Evolutionary conservation across 92 coral and sea anemone genomes (phyloP).

Genomic region (Diadumene lineata): DNA sequence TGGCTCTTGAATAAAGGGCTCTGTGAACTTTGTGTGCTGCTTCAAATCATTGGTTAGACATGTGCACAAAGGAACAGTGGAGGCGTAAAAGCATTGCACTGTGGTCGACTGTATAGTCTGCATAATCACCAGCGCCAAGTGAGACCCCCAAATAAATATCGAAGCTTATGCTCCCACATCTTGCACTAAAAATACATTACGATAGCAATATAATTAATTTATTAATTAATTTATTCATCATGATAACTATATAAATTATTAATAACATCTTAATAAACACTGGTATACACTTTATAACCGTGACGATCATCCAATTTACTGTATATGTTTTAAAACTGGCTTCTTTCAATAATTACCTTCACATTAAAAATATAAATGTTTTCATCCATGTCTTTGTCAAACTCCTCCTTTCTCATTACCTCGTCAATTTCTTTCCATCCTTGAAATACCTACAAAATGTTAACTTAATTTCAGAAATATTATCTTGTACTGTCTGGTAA

Average conservation of each 20-base stretch:
- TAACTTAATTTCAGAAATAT: too few relatives aligned
- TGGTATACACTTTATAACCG: background rate
- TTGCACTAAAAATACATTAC: slow-evolving; percentile 12
- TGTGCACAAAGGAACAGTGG: slow-evolving; percentile 26
- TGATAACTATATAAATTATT: background rate
- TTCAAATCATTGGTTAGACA: slow-evolving; percentile 46
- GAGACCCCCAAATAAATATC: slow-evolving; percentile 37
- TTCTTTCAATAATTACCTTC: slow-evolving; percentile 13
- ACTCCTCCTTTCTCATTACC: slow-evolving; percentile 22
- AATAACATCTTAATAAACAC: background rate
- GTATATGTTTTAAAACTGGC: background rate
- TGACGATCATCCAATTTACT: background rate
- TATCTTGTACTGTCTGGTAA: too few relatives aligned
- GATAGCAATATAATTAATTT: background rate
- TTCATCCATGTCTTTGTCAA: slow-evolving; percentile 32
- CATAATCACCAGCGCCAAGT: slow-evolving; percentile 25
- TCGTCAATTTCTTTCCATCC: slow-evolving; percentile 22
- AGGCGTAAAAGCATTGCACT: slow-evolving; percentile 39
- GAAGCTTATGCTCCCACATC: slow-evolving; percentile 28
- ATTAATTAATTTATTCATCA: background rate
- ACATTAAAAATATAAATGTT: slow-evolving; percentile 43
- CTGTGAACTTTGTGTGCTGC: slow-evolving; percentile 40
- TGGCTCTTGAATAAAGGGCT: slow-evolving; percentile 40
- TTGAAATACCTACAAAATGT: slow-evolving; percentile 35
- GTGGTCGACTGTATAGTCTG: slow-evolving; percentile 22